Conservation (phyloP, 1,140 invertebrate species). For the Mamestra configurata region DNA sequence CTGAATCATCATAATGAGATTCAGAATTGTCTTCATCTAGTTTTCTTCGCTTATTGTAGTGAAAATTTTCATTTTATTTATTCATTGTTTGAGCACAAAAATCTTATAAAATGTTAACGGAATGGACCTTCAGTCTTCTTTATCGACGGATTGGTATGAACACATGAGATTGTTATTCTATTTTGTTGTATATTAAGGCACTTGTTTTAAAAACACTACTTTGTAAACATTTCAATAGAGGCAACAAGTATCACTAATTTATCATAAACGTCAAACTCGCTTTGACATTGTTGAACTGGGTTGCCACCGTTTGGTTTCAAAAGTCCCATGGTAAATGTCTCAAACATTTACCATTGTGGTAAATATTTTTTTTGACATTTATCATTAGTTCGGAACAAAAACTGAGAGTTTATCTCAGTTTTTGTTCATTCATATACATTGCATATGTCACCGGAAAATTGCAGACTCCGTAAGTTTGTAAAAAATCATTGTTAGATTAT, state of each 20-base stretch:
- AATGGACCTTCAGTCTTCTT: slow-evolving; percentile 47
- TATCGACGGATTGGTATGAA: slow-evolving; percentile 42
- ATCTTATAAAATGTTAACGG: slow-evolving; percentile 30
- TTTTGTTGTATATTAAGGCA: slow-evolving; percentile 41
- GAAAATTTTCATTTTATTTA: slow-evolving; percentile 73
- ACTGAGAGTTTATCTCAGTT: no score
- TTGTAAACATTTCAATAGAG: slow-evolving; percentile 43
- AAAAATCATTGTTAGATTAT: no score
- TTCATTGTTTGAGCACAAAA: slow-evolving; percentile 65
- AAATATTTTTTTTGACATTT: no score
- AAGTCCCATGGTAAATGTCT: not conserved
- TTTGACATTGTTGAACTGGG: slow-evolving; percentile 14
- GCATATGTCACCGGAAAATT: no score
- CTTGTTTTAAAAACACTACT: slow-evolving; percentile 45
- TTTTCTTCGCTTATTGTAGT: slow-evolving; percentile 74
- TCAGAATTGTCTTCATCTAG: slow-evolving; percentile 65
- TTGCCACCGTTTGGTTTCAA: not conserved
- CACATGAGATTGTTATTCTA: slow-evolving; percentile 30
- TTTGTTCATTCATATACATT: no score
- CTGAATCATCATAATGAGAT: slow-evolving; percentile 71
- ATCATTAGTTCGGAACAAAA: no score
- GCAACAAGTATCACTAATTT: slow-evolving; percentile 25
- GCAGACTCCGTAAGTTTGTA: no score
- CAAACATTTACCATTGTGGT: no score
- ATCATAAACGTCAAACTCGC: not conserved